Base-by-base conservation (phyloP, 1,140 invertebrate genomes). In the Apis florea region DNA sequence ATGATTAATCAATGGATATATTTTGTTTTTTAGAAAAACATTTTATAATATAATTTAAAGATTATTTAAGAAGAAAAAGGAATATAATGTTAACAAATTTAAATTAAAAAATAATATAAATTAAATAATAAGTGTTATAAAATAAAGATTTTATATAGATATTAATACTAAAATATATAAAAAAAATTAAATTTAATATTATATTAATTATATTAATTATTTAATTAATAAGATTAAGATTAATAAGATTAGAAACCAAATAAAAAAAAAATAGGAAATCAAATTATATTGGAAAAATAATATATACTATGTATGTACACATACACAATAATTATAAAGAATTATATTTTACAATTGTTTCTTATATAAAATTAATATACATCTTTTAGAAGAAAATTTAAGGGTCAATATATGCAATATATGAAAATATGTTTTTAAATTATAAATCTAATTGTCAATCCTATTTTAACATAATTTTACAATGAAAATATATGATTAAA, bases 291-390 rank as follows among this genome's bases (percentile, higher is more conserved):
- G 15, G 63, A 24, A 67, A 26, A 61, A 40, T 67, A 56, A 47
- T 49, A n/a, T 13, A 47, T 4, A 69, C 2, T 31, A 21, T 2
- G 17, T 17, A 47, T 19, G 5, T 53, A 68, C 12, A 40, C 12
- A 63, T n/a, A n/a, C n/a, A 47, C n/a, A 53, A 79, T n/a, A 40
- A 12, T 67, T 79, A 83, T 21, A 83, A 73, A 68, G 73, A 21
- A 61, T 71, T 73, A 83, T 83, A 83, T 73, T 83, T 83, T 73
- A 83, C 54, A 83, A 47, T 72, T 79, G 2, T 63, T 67, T 21
- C 47, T 68, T 69, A n/a, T 17, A 51, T 81, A 77, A 77, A 82
- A 77, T n/a, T 81, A 51, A 81, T 81, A 67, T 21, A 58, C 9
- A 66, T 24, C 12, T 17, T 58, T 67, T 40, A 63, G 24, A 68